Base-by-base conservation (phyloP, 2,888 invertebrate genomes). In the Blastobasis lacticolella region DNA sequence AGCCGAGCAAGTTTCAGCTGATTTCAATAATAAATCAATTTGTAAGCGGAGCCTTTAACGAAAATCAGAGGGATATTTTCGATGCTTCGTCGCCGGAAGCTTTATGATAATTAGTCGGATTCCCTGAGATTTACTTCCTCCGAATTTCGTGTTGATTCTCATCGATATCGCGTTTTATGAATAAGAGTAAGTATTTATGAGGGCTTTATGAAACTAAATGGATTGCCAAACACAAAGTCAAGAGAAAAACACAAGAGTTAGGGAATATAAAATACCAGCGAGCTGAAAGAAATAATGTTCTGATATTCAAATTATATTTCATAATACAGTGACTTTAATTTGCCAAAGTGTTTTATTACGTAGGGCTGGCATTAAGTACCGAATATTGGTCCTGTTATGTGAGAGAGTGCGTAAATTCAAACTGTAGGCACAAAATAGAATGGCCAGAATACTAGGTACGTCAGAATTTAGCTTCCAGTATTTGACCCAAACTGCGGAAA, bases 281-380 rank as follows among this genome's bases (percentile, higher is more conserved):
- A 46, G 48, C 36, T 41, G n/a, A 43, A 10, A n/a, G n/a, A 23
- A 7, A 48, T 46, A 51, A 49, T 5, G 46, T 47, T 38, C 37
- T 47, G 53, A 57, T 42, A 54, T 50, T 38, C 44, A 48, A 52
- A 53, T 54, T 50, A 53, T 50, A 53, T 54, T 56, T 48, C 42
- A 23, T n/a, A 42, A 10, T 38, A 9, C 45, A 52, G 48, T 50
- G 37, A 10, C 51, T 49, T 51, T 53, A 60, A 57, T 60, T 56
- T 55, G 57, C 55, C 55, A 40, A 40, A 37, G 49, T 49, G 46
- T 46, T 52, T 50, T 54, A 45, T 5, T 5, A 5, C 9, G 5
- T 40, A 48, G 38, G 47, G 47, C 40, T 48, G n/a, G 40, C 5
- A 23, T 3, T 23, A 10, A 46, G 8, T 46, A 8, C 10, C 2